These are phyloP conservation scores for Poecile montanus DNA, from an alignment of 2,797 vertebrate species.

Conservation along the genomic window DNA sequence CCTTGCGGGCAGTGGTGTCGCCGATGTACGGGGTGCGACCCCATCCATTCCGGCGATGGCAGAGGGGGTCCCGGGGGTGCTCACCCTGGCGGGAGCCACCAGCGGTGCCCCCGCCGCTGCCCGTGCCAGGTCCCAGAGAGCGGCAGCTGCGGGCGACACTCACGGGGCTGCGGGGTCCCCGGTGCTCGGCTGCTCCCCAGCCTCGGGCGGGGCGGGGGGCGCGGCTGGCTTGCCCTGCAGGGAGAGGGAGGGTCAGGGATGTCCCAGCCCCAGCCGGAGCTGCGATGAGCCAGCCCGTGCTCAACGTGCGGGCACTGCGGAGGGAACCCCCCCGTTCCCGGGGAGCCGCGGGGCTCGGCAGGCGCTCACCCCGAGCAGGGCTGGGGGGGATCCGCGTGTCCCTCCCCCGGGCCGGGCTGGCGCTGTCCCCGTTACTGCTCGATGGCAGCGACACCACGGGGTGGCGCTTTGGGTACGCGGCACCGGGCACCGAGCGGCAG, in stretches of 20 bases:
- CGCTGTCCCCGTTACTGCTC: not conserved
- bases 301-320: not conserved
- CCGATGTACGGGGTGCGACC: fast-evolving
- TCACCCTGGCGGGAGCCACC: not conserved
- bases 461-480: constrained; percentile 14
- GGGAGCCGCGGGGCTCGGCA: not conserved
- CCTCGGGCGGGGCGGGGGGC: fast-evolving
- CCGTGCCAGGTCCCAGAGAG: fast-evolving
- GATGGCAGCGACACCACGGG: not conserved
- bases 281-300: not conserved
- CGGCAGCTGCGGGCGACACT: not conserved
- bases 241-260: not conserved
- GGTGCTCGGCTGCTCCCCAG: not conserved
- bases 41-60: not conserved
- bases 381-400: fast-evolving
- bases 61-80: not conserved
- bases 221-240: not conserved
- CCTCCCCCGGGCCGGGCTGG: not conserved
- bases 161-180: not conserved
- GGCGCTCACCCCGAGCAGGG: not conserved
- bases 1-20: fast-evolving
- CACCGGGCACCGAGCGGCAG: not conserved
- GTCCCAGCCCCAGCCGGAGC: not conserved
- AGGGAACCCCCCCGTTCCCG: fast-evolving
- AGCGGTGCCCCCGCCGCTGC: fast-evolving